phyloP scores from a whole-genome alignment of 92 coral and sea anemone species.

The Phenganax marumi region DNA sequence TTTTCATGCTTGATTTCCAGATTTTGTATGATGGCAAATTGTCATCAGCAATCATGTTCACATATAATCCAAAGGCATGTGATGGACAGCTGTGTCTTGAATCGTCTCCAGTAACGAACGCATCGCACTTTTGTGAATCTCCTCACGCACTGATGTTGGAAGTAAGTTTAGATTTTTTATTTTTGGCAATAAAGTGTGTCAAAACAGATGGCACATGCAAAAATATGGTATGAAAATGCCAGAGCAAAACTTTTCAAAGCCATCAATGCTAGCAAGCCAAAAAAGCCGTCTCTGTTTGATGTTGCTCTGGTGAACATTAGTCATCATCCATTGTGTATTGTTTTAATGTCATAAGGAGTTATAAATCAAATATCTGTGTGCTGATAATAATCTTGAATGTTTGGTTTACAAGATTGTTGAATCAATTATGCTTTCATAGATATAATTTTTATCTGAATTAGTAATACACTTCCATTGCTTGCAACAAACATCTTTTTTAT shows the following conservation, averaged over 20 bases:
- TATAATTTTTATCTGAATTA: neutral
- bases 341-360: too few relatives aligned
- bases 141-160: slow-evolving; percentile 98
- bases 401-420: too few relatives aligned
- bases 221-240: too few relatives aligned
- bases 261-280: too few relatives aligned
- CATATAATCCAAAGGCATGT: slow-evolving; percentile 98
- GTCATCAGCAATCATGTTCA: slow-evolving; percentile 84
- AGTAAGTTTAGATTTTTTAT: slow-evolving; percentile 57
- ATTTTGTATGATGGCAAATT: slow-evolving; percentile 84
- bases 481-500: neutral
- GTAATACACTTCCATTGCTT: neutral
- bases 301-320: too few relatives aligned
- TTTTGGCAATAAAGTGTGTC: neutral
- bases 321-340: too few relatives aligned
- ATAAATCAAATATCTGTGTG: too few relatives aligned
- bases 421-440: too few relatives aligned
- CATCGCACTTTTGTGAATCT: slow-evolving; percentile 88
- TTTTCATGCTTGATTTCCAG: slow-evolving; percentile 40
- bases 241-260: too few relatives aligned
- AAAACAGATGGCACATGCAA: too few relatives aligned
- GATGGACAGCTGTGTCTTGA: slow-evolving; percentile 95
- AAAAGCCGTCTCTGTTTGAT: too few relatives aligned
- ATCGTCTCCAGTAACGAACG: slow-evolving; percentile 92
- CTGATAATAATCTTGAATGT: too few relatives aligned